Base-by-base conservation (phyloP, 1,140 invertebrate species). In the Rhizoglyphus robini region DNA sequence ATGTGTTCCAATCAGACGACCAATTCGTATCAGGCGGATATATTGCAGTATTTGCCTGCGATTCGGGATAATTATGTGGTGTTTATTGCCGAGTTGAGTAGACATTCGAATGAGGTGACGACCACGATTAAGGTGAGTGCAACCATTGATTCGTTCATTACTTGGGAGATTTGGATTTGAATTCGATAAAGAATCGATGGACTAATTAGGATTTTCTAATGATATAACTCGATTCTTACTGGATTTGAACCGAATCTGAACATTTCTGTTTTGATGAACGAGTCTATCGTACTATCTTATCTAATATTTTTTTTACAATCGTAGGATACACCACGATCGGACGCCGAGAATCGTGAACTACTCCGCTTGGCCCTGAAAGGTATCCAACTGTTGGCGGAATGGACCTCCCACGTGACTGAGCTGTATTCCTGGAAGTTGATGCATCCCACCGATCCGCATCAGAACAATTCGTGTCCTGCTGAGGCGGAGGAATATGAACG, bases 401-500 rank as follows among this genome's bases (percentile, higher is more conserved):
- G 96, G 96, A 97, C 92, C 5, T 89, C 88, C 68, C 90, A 96
- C 67, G 90, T 99, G 0, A 96, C 94, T 3, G 96, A 99, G 79
- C 78, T 97, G 68, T 96, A 96, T 76, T 95, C 90, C 3, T 99
- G 94, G 94, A 99, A 99, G 78, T 79, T 99, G 34, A 79, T 98
- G 66, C 93, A 99, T 78, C 95, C 95, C 5, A 97, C 95, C 2
- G 94, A 98, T 78, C 90, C 95, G 75, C 90, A 95, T 76, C 87
- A 89, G 76, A 99, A 97, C 75, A 87, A 90, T 68, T 83, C 90
- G 71, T 99, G 96, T 74, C 95, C 95, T 0, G 81, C 83, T 23
- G 92, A 97, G 74, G 95, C 95, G n/a, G 96, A 99, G 79, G 94
- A 98, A 79, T 99, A 99, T 77, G 96, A 99, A 81, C 81, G 94